Evolutionary conservation across 2,113 vertebrate species (phyloP).

Genomic region (Elaphurus davidianus): DNA sequence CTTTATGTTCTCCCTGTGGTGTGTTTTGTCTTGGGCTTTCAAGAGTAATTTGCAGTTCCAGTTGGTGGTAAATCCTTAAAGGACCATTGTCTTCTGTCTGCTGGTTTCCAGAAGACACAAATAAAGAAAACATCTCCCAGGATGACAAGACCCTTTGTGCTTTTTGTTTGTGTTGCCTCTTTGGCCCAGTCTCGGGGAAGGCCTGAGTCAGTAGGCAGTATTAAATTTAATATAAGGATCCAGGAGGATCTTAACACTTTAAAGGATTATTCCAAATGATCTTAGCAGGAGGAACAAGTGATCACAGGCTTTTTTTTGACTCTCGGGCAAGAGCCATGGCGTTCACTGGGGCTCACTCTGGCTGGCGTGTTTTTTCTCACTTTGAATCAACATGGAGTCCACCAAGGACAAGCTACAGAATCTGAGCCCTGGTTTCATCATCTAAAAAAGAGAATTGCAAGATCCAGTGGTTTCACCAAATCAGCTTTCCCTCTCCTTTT

Average conservation of each 20-base stretch:
- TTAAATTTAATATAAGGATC: neutral
- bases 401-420: neutral
- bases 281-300: neutral
- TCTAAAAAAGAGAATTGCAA: neutral
- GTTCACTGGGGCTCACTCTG: neutral
- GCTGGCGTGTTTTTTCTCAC: neutral
- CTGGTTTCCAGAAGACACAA: constrained; percentile 33
- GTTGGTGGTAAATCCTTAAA: constrained; percentile 30
- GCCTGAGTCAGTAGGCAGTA: neutral
- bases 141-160: neutral
- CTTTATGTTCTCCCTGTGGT: neutral
- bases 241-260: neutral
- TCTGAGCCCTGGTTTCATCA: neutral
- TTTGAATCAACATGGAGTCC: neutral
- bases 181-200: neutral
- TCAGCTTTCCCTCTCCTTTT: neutral
- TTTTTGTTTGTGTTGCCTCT: neutral
- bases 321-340: neutral
- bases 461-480: neutral
- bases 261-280: neutral
- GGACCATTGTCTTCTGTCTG: constrained; percentile 34
- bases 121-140: neutral
- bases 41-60: neutral
- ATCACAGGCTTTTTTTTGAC: neutral
- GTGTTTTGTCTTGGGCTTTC: constrained; percentile 20